phyloP scores from a whole-genome alignment of 2,797 vertebrate species.

The Tarsius wallacei region DNA sequence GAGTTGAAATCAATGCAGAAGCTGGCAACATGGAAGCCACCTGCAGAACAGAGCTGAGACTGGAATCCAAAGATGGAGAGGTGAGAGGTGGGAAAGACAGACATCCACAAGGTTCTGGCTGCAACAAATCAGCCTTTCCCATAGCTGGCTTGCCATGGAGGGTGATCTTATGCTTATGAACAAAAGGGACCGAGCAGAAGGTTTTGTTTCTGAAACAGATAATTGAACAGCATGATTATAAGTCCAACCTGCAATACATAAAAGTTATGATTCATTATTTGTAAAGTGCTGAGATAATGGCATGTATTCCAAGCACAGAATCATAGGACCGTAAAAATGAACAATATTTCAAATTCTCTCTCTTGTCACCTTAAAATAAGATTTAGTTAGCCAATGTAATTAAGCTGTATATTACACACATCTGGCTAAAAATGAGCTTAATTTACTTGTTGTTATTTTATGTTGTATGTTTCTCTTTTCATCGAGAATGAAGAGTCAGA shows the following conservation, averaged over 20 bases:
- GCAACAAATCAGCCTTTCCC: background rate
- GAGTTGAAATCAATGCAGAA: constrained; percentile 97
- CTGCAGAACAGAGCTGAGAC: constrained; percentile 97
- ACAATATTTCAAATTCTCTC: constrained; percentile 80
- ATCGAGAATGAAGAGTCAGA: constrained; percentile 26
- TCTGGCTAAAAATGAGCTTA: constrained; percentile 81
- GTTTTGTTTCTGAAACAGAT: constrained; percentile 1
- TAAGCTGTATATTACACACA: constrained; percentile 80
- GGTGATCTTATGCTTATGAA: background rate
- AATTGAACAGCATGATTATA: constrained; percentile 12
- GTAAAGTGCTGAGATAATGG: constrained; percentile 80
- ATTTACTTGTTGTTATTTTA: constrained; percentile 78
- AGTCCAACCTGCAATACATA: constrained; percentile 62
- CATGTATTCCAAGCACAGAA: constrained; percentile 82
- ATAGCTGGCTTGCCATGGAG: rapidly evolving
- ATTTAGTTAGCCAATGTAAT: constrained; percentile 85
- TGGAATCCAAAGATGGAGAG: constrained; percentile 99
- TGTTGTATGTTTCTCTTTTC: constrained; percentile 74
- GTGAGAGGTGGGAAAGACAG: constrained; percentile 87
- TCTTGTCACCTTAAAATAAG: constrained; percentile 82
- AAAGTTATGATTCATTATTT: constrained; percentile 83
- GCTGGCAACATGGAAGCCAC: constrained; percentile 97
- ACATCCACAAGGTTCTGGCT: background rate
- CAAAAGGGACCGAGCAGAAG: background rate
- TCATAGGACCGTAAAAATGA: constrained; percentile 81